These are phyloP conservation scores for Silvanus unidentatus DNA, from an alignment of 2,888 invertebrate species.

Conservation along the genomic window DNA sequence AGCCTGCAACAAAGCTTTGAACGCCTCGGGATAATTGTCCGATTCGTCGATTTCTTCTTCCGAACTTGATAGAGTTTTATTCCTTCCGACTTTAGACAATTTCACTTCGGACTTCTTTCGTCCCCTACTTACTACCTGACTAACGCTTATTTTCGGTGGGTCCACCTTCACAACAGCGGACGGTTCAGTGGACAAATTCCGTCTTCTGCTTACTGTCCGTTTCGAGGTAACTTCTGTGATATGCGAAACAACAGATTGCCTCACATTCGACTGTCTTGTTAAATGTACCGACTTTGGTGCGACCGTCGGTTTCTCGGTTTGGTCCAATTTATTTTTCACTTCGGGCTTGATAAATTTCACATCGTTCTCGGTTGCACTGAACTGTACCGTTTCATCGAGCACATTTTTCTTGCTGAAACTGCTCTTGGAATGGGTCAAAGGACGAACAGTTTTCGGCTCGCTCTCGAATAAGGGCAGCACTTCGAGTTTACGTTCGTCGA, in stretches of 20 bases:
- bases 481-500: conserved; percentile 41
- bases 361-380: conserved; percentile 32
- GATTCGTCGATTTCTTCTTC: conserved; percentile 54
- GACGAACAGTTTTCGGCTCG: conserved; percentile 35
- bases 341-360: conserved; percentile 26
- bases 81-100: conserved; percentile 17
- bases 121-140: conserved; percentile 21
- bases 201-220: conserved; percentile 31
- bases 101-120: conserved; percentile 29
- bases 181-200: conserved; percentile 8
- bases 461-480: conserved; percentile 42
- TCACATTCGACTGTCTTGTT: conserved; percentile 20
- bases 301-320: conserved; percentile 8
- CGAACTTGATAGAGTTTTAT: conserved; percentile 27
- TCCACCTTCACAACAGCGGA: conserved; percentile 8
- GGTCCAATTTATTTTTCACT: conserved; percentile 13
- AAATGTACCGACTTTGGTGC: not conserved
- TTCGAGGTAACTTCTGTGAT: conserved; percentile 40
- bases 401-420: conserved; percentile 6
- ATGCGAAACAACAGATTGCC: conserved; percentile 38
- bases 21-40: conserved; percentile 61
- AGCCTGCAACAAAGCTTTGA: conserved; percentile 59
- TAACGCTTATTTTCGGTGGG: conserved; percentile 18
- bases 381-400: conserved; percentile 24
- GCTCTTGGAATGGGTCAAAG: conserved; percentile 13